Percentiles rank a stretch among this genome's conserved stretches.
Conservation (phyloP, 1,140 invertebrate genomes). For the Eciton burchellii region DNA sequence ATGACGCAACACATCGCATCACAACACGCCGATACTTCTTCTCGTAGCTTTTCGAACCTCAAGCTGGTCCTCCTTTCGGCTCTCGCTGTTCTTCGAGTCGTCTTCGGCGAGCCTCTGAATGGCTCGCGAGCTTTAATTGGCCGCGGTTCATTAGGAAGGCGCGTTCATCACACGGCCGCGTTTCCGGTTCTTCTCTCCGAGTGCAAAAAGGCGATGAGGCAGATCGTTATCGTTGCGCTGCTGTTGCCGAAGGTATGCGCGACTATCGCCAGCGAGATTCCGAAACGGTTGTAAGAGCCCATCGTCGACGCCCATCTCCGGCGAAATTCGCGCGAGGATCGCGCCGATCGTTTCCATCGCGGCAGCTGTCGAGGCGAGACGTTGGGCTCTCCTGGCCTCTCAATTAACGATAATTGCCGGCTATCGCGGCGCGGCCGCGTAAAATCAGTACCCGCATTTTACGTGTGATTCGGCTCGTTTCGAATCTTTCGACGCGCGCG, state of each 20-base stretch:
- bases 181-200: conserved; percentile 35
- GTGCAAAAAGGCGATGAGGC: conserved; percentile 15
- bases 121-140: conserved; percentile 39
- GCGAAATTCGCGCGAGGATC: conserved; percentile 26
- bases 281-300: background rate
- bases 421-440: conserved; percentile 69
- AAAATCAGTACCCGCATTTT: conserved; percentile 63
- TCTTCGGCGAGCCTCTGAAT: background rate
- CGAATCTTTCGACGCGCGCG: conserved; percentile 58
- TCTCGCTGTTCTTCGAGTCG: background rate
- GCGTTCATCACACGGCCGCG: background rate
- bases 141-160: conserved; percentile 31
- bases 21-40: no score
- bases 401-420: conserved; percentile 83
- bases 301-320: conserved; percentile 4
- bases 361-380: conserved; percentile 66
- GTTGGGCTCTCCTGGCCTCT: conserved; percentile 79
- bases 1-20: no score
- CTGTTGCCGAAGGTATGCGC: background rate
- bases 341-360: conserved; percentile 55
- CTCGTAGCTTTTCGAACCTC: background rate
- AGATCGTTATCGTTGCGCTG: background rate
- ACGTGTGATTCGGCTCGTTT: conserved; percentile 52
- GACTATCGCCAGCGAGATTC: conserved; percentile 38
- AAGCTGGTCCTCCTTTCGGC: background rate